Conservation (phyloP, 2,888 invertebrate genomes). For the Epistrophe eligans region DNA sequence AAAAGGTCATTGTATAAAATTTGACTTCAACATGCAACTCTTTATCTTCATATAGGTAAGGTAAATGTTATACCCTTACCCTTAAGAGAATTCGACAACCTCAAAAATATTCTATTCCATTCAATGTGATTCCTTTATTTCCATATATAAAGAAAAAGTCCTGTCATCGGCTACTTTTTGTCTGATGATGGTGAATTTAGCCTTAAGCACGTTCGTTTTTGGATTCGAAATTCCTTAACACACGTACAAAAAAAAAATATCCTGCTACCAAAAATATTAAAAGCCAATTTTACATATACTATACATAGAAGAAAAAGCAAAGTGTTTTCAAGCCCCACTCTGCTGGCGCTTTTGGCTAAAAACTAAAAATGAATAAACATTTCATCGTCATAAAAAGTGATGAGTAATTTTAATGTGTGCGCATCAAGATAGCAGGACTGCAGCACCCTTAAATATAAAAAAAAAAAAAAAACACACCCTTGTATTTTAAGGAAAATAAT, state of each 20-base stretch:
- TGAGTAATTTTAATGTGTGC: conserved; percentile 36
- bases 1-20: conserved; percentile 1
- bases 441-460: conserved; percentile 46
- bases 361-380: conserved; percentile 33
- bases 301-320: not conserved
- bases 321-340: not conserved
- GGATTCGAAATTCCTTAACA: conserved; percentile 2
- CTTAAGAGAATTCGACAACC: conserved; percentile 22
- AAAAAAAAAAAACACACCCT: conserved; percentile 54
- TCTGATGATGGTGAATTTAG: not conserved
- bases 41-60: too few species aligned
- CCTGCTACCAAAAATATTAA: not conserved
- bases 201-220: not conserved
- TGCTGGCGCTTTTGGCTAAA: not conserved
- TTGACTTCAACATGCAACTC: not conserved
- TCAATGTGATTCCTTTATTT: not conserved
- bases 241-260: not conserved
- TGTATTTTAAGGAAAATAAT: conserved; percentile 11
- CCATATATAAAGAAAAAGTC: not conserved
- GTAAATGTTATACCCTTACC: not conserved
- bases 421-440: conserved; percentile 13
- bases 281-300: conserved; percentile 2
- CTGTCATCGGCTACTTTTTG: conserved; percentile 8
- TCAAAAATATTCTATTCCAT: not conserved
- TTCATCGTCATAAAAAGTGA: conserved; percentile 25